phyloP scores from a whole-genome alignment of 1,140 invertebrate species.

The Danaus plexippus region DNA sequence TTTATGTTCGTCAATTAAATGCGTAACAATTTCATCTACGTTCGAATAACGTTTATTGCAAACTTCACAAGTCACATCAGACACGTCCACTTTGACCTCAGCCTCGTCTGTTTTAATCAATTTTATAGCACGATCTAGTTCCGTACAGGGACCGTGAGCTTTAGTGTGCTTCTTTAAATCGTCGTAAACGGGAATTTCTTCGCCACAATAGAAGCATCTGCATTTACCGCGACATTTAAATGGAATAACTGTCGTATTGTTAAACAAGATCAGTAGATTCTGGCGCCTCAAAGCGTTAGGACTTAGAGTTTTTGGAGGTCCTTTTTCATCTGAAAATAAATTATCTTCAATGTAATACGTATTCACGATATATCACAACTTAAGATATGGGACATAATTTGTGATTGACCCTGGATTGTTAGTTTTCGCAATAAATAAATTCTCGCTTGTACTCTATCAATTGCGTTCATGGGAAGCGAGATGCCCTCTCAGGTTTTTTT shows the following conservation, averaged over 20 bases:
- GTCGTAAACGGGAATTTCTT: slow-evolving; percentile 34
- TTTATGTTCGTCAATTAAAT: slow-evolving; percentile 46
- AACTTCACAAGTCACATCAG: slow-evolving; percentile 43
- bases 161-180: slow-evolving; percentile 52
- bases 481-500: slow-evolving; percentile 46
- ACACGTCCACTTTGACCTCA: slow-evolving; percentile 54
- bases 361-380: slow-evolving; percentile 10
- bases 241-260: slow-evolving; percentile 52
- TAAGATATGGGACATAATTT: neutral
- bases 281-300: slow-evolving; percentile 22
- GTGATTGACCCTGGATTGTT: too few species aligned
- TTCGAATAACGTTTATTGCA: slow-evolving; percentile 40
- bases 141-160: slow-evolving; percentile 39
- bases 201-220: slow-evolving; percentile 54
- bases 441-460: neutral
- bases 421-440: too few species aligned
- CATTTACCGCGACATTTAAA: slow-evolving; percentile 57
- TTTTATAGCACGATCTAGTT: slow-evolving; percentile 38
- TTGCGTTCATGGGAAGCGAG: slow-evolving; percentile 38
- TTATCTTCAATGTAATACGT: slow-evolving; percentile 21
- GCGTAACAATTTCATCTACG: slow-evolving; percentile 40
- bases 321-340: slow-evolving; percentile 49
- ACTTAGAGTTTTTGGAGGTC: slow-evolving; percentile 11
- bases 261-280: slow-evolving; percentile 40
- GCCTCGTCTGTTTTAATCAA: slow-evolving; percentile 42